These are phyloP conservation scores for Callopanchax toddi DNA, from an alignment of 2,113 vertebrate genomes.

Conservation along the genomic window DNA sequence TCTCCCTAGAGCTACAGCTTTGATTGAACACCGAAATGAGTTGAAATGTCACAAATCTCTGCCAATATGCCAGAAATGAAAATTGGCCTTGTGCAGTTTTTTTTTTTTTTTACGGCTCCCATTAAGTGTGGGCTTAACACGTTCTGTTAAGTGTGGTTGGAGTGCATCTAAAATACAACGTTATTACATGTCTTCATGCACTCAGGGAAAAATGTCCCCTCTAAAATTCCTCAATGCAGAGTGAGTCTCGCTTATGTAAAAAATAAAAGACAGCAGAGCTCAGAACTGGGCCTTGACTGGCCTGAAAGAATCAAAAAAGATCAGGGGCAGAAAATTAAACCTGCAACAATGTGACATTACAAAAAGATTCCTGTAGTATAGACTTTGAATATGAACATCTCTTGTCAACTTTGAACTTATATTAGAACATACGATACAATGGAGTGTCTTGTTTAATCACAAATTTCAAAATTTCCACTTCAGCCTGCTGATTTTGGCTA, in stretches of 20 bases:
- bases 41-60: constrained; percentile 73
- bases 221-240: constrained; percentile 38
- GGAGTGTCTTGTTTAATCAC: constrained; percentile 33
- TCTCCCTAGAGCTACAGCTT: constrained; percentile 71
- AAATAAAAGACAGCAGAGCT: not conserved
- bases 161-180: constrained; percentile 66
- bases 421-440: constrained; percentile 17
- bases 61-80: constrained; percentile 62
- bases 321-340: constrained; percentile 38
- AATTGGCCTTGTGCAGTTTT: constrained; percentile 67
- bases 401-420: constrained; percentile 26
- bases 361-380: not conserved
- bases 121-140: constrained; percentile 71
- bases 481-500: constrained; percentile 44
- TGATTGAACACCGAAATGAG: constrained; percentile 75
- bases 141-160: constrained; percentile 66
- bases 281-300: constrained; percentile 21
- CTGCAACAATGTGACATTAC: constrained; percentile 9
- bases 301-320: constrained; percentile 11
- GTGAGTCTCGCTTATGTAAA: constrained; percentile 1
- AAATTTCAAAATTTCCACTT: constrained; percentile 20
- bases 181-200: constrained; percentile 55
- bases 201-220: constrained; percentile 50
- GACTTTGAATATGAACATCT: too few relatives aligned
- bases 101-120: constrained; percentile 54